Percentiles rank a stretch among this genome's conserved stretches.
Conservation (phyloP, 2,113 vertebrate species). For the Chaetodon trifascialis region DNA sequence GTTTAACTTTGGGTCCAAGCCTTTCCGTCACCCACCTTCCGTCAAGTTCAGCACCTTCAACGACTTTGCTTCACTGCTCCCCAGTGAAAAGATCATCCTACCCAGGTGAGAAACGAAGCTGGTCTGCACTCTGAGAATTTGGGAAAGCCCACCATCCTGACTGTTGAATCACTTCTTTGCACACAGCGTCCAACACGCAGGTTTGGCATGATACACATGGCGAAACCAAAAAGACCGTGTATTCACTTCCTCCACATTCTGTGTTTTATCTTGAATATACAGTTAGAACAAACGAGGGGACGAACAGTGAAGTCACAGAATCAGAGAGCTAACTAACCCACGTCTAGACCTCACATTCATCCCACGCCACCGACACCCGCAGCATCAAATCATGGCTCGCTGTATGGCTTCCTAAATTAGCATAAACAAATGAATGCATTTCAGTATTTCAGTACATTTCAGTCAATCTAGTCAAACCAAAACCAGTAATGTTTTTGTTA, state of each 20-base stretch:
- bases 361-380: neutral
- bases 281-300: neutral
- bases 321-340: neutral
- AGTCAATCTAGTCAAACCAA: too few species aligned
- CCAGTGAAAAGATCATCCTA: constrained; percentile 97
- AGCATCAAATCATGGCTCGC: neutral
- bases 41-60: constrained; percentile 99
- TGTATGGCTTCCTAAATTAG: too few species aligned
- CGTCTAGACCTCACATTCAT: neutral
- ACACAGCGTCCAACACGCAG: neutral
- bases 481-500: too few species aligned
- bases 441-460: too few species aligned
- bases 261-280: neutral
- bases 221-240: too few species aligned
- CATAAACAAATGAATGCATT: too few species aligned
- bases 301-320: neutral
- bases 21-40: constrained; percentile 95
- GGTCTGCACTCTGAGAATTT: neutral
- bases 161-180: constrained; percentile 34
- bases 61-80: constrained; percentile 93
- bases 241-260: neutral
- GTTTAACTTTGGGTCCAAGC: constrained; percentile 98
- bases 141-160: neutral
- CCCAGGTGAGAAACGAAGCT: constrained; percentile 87
- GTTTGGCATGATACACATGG: constrained; percentile 6